Evolutionary conservation across 2,888 invertebrate species (phyloP), one percentile per base, ranked within the genome.

Genomic region (Craniophora ligustri): DNA sequence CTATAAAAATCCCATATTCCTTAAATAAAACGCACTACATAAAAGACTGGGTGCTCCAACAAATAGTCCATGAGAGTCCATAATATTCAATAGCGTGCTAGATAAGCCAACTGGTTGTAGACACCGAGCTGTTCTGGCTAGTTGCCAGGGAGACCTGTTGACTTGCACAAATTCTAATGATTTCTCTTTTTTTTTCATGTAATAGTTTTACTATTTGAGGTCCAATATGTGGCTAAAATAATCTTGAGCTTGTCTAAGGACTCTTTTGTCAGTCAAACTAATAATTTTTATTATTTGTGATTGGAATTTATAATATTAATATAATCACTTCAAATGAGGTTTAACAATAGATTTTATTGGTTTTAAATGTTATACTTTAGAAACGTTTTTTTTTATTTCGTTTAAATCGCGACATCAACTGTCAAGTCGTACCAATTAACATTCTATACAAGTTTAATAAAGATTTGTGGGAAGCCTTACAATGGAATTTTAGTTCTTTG

Each of bases 111-210:
- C 49, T 66, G 58, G 66, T 63, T 62, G 40, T 46, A 54, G 56
- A 50, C 42, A 41, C 47, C 47, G 44, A 62, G 47, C 54, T 32
- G 51, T 46, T 23, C 54, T 67, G 68, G 72, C 79, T 85, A 84
- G 82, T 80, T 71, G 57, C 70, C 61, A 87, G 72, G 72, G 74
- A 75, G 78, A 89, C 90, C 89, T 91, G 91, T 90, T 90, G 91
- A 81, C 78, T 78, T 21, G 41, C 41, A 44, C 48, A 50, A 64
- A 72, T 63, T 63, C 64, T 69, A 74, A 74, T 74, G 62, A 62
- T 61, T 72, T 60, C 57, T 69, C 67, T 74, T 78, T 73, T 58
- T 40, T 50, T 45, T 26, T 18, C 14, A 38, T 34, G 31, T 45
- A n/a, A 32, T 47, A 64, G 30, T 28, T 0, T 6, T 0, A 0